These are phyloP conservation scores for Odocoileus virginianus DNA, from an alignment of 2,113 vertebrate genomes.

Conservation along the genomic window DNA sequence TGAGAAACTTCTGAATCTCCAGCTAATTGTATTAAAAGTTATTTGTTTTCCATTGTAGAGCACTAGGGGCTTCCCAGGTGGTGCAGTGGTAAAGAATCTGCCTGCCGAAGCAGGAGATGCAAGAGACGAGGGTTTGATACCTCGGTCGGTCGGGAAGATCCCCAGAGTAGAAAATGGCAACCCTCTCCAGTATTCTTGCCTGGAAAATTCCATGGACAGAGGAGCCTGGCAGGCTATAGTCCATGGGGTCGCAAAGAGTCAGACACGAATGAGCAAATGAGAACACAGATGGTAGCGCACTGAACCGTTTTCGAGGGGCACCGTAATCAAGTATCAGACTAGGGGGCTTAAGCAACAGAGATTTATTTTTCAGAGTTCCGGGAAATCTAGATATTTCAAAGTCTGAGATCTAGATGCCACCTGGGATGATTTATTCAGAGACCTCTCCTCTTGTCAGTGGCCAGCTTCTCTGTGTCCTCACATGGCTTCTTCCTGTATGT, in stretches of 20 bases:
- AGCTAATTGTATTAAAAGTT: background rate
- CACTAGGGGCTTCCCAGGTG: background rate
- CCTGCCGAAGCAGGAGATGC: background rate
- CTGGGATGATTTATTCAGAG: background rate
- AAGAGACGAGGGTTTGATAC: background rate
- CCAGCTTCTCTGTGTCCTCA: background rate
- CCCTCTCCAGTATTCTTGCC: background rate
- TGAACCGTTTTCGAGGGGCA: fast-evolving
- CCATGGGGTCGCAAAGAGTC: background rate
- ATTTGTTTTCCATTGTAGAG: fast-evolving
- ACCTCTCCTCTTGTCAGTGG: background rate
- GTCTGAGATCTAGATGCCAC: background rate
- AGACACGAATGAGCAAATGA: background rate
- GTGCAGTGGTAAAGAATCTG: background rate
- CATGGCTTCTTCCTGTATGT: fast-evolving
- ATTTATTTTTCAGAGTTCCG: background rate
- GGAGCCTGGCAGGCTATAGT: background rate
- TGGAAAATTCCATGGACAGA: background rate
- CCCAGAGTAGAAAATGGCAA: background rate
- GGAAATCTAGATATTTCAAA: background rate
- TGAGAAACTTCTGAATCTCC: background rate
- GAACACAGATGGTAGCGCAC: fast-evolving
- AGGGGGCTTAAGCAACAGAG: too few species aligned
- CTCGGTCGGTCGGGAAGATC: background rate
- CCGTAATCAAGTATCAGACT: fast-evolving